Base-by-base conservation (phyloP, 1,140 invertebrate genomes). In the Hyles vespertilio region DNA sequence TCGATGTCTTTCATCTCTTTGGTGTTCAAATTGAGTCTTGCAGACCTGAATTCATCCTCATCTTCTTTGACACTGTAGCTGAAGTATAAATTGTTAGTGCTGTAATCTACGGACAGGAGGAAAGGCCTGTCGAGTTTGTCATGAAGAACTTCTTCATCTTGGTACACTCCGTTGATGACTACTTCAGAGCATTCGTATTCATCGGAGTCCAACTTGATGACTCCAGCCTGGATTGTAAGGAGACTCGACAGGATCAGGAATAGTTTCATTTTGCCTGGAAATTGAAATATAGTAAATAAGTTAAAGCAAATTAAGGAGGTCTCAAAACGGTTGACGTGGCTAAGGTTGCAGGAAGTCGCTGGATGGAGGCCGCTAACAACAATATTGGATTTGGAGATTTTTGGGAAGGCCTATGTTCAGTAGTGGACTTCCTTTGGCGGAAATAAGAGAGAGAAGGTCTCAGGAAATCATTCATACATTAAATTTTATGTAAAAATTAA, bases 51-150 rank as follows among this genome's bases (percentile, higher is more conserved):
- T 32, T 47, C 32, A 32, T 84, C 79, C 4, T 74, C 74, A 3
- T 74, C 45, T 53, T 57, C 48, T 34, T 77, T 69, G 2, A 75
- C 5, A 53, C 71, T 80, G 49, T 80, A 83, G 50, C 79, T 86
- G 50, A 83, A 86, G 48, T 79, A 86, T 3, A 86, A 32, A 11
- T 53, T 74, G 55, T 82, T 79, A 0, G 71, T 73, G 34, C 67
- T 75, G 53, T 72, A 65, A 44, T 84, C 81, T 49, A 77, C 61
- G 5, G 74, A 68, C 45, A 87, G 56, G 6, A 73, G 59, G 40
- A 79, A 84, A 0, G 81, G 84, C 59, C 77, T 69, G 34, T 84
- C 80, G 0, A 84, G 47, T 11, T 70, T 70, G 9, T 61, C 11
- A 36, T 74, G 74, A 3, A 87, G 58, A 2, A 69, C 32, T 65